Percentiles rank a stretch among this genome's conserved stretches.
These are phyloP conservation scores for Atherinosoma microstoma DNA, from an alignment of 2,797 vertebrate species.

Conservation along the genomic window DNA sequence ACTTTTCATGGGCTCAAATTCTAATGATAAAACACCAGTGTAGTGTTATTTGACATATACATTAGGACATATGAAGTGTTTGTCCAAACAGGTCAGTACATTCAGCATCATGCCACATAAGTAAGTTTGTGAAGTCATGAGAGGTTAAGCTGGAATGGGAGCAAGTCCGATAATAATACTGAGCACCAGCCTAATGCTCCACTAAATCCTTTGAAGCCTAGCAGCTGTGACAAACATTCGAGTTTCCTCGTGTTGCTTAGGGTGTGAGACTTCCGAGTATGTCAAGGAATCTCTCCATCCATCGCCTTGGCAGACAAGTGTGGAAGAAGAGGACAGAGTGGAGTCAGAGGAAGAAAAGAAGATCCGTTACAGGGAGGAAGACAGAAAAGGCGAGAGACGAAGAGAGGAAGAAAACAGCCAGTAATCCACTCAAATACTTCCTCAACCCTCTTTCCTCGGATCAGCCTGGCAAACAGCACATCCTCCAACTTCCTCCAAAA, in stretches of 20 bases:
- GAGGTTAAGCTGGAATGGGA: conserved; percentile 20
- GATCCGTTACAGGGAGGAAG: conserved; percentile 33
- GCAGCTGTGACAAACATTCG: conserved; percentile 72
- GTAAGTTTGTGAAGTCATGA: conserved; percentile 26
- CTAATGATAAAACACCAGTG: neutral
- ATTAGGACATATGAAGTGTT: conserved; percentile 1
- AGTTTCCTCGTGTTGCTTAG: conserved; percentile 50
- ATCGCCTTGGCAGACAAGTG: conserved; percentile 56
- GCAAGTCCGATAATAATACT: conserved; percentile 49
- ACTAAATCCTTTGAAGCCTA: conserved; percentile 63
- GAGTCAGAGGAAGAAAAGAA: conserved; percentile 48
- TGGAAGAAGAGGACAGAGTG: conserved; percentile 46
- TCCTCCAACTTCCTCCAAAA: conserved; percentile 60
- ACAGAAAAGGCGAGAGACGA: conserved; percentile 18
- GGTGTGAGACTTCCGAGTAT: conserved; percentile 48
- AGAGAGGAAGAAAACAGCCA: conserved; percentile 46
- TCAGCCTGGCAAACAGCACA: conserved; percentile 68
- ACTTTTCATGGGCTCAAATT: neutral
- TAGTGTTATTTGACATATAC: neutral
- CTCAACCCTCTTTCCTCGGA: conserved; percentile 61
- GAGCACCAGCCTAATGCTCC: conserved; percentile 56
- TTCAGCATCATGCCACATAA: conserved; percentile 11
- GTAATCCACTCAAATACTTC: conserved; percentile 79
- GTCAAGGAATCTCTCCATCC: conserved; percentile 64
- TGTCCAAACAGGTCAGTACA: neutral